Base-by-base conservation (phyloP, 1,140 invertebrate species). In the Caenorhabditis latens region DNA sequence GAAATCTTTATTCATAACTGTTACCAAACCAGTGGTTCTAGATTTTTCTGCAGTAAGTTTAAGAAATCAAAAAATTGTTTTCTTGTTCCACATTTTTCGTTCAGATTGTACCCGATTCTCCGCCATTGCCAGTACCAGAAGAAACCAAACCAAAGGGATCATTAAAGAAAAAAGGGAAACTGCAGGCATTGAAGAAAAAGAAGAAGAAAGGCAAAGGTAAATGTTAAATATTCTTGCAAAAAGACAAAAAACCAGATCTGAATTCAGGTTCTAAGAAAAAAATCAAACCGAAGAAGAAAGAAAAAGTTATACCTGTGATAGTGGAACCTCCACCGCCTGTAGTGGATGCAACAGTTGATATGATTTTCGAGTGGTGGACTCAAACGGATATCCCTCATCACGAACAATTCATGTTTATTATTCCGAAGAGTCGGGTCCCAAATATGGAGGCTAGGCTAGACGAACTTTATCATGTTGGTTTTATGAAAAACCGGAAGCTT, bases 291-390 rank as follows among this genome's bases (percentile, higher is more conserved):
- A 79, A 79, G 46, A 79, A 79, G 9, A 79, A 79, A 24, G 71
- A 79, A 24, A 79, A 48, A 79, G 14, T 24, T 6, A n/a, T 79
- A 3, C 71, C 71, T 13, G 46, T 50, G 16, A 50, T 53, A 24
- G 71, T 79, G 0, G 71, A 79, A n/a, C 71, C 46, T 8, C 71
- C 71, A 11, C 46, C 71, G 9, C 71, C 71, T 6, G 11, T 79
- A 6, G 21, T 79, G 8, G 71, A 79, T 79, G 43, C 43, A 46
- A 50, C 40, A 32, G 71, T 79, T 0, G 71, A 79, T 24, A 79
- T 79, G 71, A 79, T 79, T 50, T 79, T 79, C 13, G 71, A 79
- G 9, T 79, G 71, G 71, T 79, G 71, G 71, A 79, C 71, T 3
- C 19, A 8, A 0, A 48, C n/a, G 24, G 71, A 79, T 53, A 43